Base-by-base conservation (phyloP, 2,113 vertebrate genomes). In the Zingel zingel region DNA sequence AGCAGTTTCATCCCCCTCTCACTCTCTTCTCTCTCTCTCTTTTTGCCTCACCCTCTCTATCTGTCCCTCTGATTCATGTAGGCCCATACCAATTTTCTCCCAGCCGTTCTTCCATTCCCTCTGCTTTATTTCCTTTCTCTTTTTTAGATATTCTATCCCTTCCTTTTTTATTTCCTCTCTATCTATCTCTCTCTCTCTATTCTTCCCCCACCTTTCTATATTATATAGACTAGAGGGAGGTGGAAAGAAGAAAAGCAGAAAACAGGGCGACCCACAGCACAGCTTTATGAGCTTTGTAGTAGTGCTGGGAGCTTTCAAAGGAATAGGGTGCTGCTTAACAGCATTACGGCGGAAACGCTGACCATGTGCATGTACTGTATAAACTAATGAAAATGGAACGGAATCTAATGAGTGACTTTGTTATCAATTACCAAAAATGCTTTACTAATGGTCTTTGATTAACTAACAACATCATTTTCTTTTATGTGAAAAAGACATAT, bases 1-100 rank as follows among this genome's bases (percentile, higher is more conserved):
- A 96, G 94, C 82, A 90, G 81, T 83, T 89, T 82, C 74, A 94
- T 88, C 74, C 76, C 82, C 12, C 83, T 79, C 70, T 78, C 70
- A 27, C 85, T 57, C 68, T 19, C 70, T 16, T 33, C 58, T 65
- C 63, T 66, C 11, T 63, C 36, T 54, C 39, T 30, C 25, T 45
- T 15, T 80, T 14, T 74, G 33, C 47, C 73, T 66, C 79, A 61
- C 69, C 68, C 79, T 65, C 71, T 75, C 67, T 61, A 6, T 56
- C 10, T 21, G 51, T 11, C 7, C 3, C 33, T 50, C 43, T 74
- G 50, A 56, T 64, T 74, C 23, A 43, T 59, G 59, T 76, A 54
- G 39, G 10, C 39, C 39, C 39, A 43, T 3, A 59, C 25, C 72
- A 73, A n/a, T 64, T 47, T 30, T 72, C n/a, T 50, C 53, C 50